A percentile compares a stretch with the other conserved stretches of the same genome.
These are phyloP conservation scores for Athetis lepigone DNA, from an alignment of 2,888 invertebrate genomes.

Conservation along the genomic window DNA sequence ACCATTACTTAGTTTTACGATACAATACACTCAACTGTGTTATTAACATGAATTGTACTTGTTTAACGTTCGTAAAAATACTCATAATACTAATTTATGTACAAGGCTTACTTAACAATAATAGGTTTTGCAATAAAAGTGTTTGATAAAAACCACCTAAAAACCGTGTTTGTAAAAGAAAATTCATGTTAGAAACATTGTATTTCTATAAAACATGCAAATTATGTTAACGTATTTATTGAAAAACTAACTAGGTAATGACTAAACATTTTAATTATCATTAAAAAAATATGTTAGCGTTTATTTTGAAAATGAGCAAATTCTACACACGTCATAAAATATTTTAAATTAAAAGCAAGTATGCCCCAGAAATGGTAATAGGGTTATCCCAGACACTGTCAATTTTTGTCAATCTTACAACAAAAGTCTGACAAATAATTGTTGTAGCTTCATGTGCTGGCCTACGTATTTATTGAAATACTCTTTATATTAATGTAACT, in stretches of 20 bases:
- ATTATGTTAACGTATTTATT: neutral
- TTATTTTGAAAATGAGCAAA: too few relatives aligned
- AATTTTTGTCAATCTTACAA: too few relatives aligned
- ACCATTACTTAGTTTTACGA: constrained; percentile 70
- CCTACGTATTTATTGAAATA: too few relatives aligned
- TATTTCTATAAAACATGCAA: constrained; percentile 1
- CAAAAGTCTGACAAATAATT: too few relatives aligned
- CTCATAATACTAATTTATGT: constrained; percentile 52
- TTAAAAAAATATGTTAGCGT: too few relatives aligned
- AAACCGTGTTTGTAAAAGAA: constrained; percentile 25
- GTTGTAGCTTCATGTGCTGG: too few relatives aligned
- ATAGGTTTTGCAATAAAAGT: constrained; percentile 29
- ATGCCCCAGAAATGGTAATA: too few relatives aligned
- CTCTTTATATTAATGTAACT: too few relatives aligned
- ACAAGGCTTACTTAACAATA: constrained; percentile 22
- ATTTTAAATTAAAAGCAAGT: too few relatives aligned
- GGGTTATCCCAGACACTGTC: too few relatives aligned
- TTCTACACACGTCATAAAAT: too few relatives aligned
- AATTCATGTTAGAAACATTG: constrained; percentile 6
- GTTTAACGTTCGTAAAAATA: constrained; percentile 51
- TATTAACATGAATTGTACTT: constrained; percentile 53
- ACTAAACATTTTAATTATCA: neutral
- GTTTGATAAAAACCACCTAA: constrained; percentile 22
- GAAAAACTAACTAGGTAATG: neutral
- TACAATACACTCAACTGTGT: constrained; percentile 55